phyloP scores from a whole-genome alignment of 2,113 vertebrate species.

The Cnemophilus loriae region DNA sequence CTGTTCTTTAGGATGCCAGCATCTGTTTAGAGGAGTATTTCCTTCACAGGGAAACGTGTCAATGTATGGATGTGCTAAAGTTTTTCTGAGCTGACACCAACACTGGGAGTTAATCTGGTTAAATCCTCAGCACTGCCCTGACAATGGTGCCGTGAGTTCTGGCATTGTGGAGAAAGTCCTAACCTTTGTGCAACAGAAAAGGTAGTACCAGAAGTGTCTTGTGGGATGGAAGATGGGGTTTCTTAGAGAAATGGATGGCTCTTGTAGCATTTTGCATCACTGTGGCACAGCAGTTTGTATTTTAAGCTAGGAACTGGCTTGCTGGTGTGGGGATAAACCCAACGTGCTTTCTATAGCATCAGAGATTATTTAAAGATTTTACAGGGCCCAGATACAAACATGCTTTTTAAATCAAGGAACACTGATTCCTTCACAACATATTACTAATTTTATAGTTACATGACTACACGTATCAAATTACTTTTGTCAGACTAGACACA shows the following conservation, averaged over 20 bases:
- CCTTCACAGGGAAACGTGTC: not conserved
- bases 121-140: not conserved
- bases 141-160: not conserved
- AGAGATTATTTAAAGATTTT: not conserved
- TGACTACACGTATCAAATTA: fast-evolving
- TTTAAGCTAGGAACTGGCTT: not conserved
- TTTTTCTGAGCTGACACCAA: not conserved
- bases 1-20: not conserved
- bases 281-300: not conserved
- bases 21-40: not conserved
- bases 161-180: not conserved
- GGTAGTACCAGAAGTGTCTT: no score
- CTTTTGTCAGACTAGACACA: not conserved
- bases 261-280: not conserved
- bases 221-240: no score
- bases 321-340: not conserved
- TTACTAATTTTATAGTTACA: not conserved
- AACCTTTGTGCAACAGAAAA: not conserved
- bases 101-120: not conserved
- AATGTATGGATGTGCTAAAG: not conserved
- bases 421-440: not conserved
- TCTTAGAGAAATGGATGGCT: not conserved
- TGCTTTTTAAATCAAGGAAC: not conserved
- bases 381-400: not conserved
- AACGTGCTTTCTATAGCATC: not conserved